Base-by-base conservation (phyloP, 2,888 invertebrate genomes). In the Abrostola tripartita region DNA sequence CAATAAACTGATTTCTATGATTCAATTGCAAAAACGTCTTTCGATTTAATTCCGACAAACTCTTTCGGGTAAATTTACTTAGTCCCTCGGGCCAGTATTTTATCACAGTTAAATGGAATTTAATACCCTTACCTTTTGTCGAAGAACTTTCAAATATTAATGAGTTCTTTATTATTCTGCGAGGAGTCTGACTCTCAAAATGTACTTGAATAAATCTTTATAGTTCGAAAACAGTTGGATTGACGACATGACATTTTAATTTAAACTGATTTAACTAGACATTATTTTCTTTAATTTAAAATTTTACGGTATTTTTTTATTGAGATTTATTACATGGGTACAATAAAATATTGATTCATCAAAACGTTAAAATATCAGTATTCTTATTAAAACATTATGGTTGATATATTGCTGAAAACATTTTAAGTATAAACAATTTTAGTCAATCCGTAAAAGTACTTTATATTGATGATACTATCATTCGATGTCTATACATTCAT, bases 401-500 rank as follows among this genome's bases (percentile, higher is more conserved):
- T 6, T 47, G 14, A 47, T 9, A 9, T 24, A 24, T 24, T 5
- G 44, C 24, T 14, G 14, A 47, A 24, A 14, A 47, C 24, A 47
- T 24, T 1, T 24, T 24, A 47, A 7, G 12, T 14, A 44, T 5
- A n/a, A 14, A 5, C 10, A n/a, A 11, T 10, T 11, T 5, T 24
- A 10, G 9, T 5, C 14, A 36, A 55, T 38, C 0, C 38, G 12
- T 50, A 14, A 41, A 40, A 14, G 10, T 42, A 51, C 42, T 12
- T 37, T 37, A 52, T 12, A 12, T 52, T 38, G 8, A 52, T 38
- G 44, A 41, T 14, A 37, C 51, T 71, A 64, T 50, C 53, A 62
- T 62, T 74, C 73, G 76, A 76, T 76, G 72, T 71, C 68, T 57
- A 67, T 24, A 54, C 61, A 71, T 54, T 50, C 38, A 75, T 61